Evolutionary conservation across 2,888 invertebrate genomes (phyloP).

Genomic region (Tineola bisselliella): DNA sequence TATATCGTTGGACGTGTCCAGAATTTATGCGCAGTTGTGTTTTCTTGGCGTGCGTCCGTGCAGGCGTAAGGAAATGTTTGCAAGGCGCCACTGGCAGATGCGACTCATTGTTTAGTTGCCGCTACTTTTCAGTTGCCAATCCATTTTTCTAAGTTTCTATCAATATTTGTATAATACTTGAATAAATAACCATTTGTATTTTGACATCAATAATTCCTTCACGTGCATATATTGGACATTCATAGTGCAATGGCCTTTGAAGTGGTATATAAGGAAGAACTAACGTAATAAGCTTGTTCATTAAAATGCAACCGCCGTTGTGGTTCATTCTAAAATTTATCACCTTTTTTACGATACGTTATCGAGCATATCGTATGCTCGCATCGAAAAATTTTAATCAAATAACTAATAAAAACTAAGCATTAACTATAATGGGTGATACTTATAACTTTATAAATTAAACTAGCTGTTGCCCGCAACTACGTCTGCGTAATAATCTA

Average conservation of each 20-base stretch:
- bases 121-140: not conserved
- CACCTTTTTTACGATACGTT: not conserved
- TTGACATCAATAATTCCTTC: not conserved
- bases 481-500: too few relatives aligned
- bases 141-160: not conserved
- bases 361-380: too few relatives aligned
- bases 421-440: too few relatives aligned
- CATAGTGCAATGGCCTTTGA: not conserved
- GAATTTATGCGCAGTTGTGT: slow-evolving; percentile 54
- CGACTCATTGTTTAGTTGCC: slow-evolving; percentile 19
- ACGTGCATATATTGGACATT: not conserved
- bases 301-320: not conserved
- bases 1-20: slow-evolving; percentile 56
- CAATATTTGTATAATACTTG: too few relatives aligned
- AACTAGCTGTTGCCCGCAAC: too few relatives aligned
- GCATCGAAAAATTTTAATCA: not conserved
- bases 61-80: slow-evolving; percentile 28
- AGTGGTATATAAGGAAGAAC: not conserved
- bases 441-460: too few relatives aligned
- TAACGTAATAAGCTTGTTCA: not conserved
- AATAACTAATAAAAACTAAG: not conserved
- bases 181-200: not conserved
- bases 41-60: slow-evolving; percentile 43
- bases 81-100: slow-evolving; percentile 28
- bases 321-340: not conserved